Evolutionary conservation across 53 echinoderm and acorn worm genomes (phyloP).

Genomic region (Echinometra lucunter): DNA sequence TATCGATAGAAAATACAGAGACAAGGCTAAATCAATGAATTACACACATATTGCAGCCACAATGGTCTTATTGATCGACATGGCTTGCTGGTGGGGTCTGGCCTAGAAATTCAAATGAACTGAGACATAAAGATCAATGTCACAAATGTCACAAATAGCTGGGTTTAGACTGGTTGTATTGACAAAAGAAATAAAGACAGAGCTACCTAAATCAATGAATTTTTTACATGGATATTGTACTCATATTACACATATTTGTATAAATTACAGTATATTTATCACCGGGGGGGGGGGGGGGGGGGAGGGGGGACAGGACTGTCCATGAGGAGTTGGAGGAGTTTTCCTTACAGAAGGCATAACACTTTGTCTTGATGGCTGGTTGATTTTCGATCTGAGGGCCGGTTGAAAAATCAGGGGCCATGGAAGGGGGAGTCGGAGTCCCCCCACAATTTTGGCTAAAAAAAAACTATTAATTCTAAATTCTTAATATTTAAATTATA

Average conservation of each 20-base stretch:
- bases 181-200: background rate
- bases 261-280: no score
- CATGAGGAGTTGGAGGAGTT: no score
- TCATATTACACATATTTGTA: background rate
- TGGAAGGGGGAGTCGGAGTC: no score
- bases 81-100: background rate
- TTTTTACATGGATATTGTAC: background rate
- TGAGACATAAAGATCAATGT: background rate
- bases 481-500: no score
- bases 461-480: no score
- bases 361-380: no score
- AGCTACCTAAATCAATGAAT: background rate
- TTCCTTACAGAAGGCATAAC: no score
- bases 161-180: background rate
- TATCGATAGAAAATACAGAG: conserved; percentile 7
- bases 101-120: background rate
- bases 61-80: background rate
- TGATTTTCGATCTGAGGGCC: no score
- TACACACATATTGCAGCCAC: background rate
- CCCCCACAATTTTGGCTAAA: no score
- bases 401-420: no score
- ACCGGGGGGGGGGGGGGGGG: no score
- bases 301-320: no score
- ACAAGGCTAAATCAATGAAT: conserved; percentile 42
- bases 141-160: background rate